phyloP scores from a whole-genome alignment of 1,140 invertebrate species.

The Bombus polaris region DNA sequence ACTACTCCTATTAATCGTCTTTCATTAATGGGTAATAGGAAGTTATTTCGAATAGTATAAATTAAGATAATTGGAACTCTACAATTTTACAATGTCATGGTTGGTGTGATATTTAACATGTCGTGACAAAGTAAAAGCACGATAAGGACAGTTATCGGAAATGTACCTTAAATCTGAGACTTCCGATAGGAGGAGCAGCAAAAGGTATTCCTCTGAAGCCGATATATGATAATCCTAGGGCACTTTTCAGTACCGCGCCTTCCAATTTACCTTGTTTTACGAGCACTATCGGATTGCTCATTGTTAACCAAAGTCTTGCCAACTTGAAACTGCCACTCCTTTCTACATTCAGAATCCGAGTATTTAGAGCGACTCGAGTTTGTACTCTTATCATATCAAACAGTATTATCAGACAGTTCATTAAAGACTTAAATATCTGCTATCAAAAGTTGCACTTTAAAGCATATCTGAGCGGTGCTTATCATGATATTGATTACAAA shows the following conservation, averaged over 20 bases:
- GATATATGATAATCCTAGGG: constrained; percentile 47
- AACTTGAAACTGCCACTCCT: background rate
- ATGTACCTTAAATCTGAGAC: constrained; percentile 67
- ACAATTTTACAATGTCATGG: too few species aligned
- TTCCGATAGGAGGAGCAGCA: constrained; percentile 69
- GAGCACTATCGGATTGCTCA: background rate
- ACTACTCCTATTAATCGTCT: too few species aligned
- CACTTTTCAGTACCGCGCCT: constrained; percentile 44
- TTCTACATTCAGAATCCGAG: background rate
- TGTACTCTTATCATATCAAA: background rate
- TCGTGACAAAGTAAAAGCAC: too few species aligned
- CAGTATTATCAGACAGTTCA: background rate
- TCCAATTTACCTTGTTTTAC: constrained; percentile 57
- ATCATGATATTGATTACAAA: background rate
- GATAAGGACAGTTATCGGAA: background rate
- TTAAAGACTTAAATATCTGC: background rate
- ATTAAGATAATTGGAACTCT: too few species aligned
- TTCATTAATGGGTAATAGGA: too few species aligned
- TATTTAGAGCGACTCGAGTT: background rate
- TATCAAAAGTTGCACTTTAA: background rate
- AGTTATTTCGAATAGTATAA: too few species aligned
- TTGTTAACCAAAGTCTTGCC: background rate
- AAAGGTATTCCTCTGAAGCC: constrained; percentile 72
- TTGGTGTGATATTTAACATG: too few species aligned
- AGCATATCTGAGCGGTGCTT: background rate